Evolutionary conservation across 2,888 invertebrate species (phyloP), one percentile per base, ranked within the genome.

Genomic region (Lypha dubia): DNA sequence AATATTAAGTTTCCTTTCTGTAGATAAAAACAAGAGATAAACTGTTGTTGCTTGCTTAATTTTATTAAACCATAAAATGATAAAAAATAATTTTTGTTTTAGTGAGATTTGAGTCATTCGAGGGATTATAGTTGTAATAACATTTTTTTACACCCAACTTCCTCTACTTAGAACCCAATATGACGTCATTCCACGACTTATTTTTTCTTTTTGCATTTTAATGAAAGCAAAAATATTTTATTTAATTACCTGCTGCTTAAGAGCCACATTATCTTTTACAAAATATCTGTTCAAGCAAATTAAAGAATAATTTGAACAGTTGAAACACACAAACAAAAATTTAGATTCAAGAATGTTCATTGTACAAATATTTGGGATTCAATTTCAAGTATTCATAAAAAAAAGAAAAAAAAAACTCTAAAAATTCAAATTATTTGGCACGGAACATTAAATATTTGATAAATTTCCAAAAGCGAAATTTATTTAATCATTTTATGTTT

Each of bases 111-210:
- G 74, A 74, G 74, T 74, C 74, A 74, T 63, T 41, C 28, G 6
- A 32, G 1, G 9, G 28, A 15, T 11, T 46, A 24, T 8, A 15
- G n/a, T 46, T 51, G 51, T 13, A 51, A 20, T 49, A 24, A 13
- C 9, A n/a, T 32, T 28, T 49, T 49, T 17, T 62, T 67, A 67
- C 49, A 6, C 20, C 22, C 13, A n/a, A 44, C 13, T 46, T 67
- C 46, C 22, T 46, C 58, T 76, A 9, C 17, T 20, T 68, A 65
- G 49, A 77, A 77, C 17, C 17, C 35, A 58, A 20, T 15, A 77
- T 77, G 67, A 77, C 46, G 67, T 77, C 58, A 77, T 77, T 67
- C 58, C 15, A 44, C n/a, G n/a, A 67, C 46, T 49, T 63, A 60
- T 38, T 51, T 53, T 38, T 67, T 22, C 49, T 68, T 41, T 80